Percentiles rank a stretch among this genome's conserved stretches.
These are phyloP conservation scores for Mercenaria mercenaria DNA, from an alignment of 1,140 invertebrate species.

Conservation along the genomic window DNA sequence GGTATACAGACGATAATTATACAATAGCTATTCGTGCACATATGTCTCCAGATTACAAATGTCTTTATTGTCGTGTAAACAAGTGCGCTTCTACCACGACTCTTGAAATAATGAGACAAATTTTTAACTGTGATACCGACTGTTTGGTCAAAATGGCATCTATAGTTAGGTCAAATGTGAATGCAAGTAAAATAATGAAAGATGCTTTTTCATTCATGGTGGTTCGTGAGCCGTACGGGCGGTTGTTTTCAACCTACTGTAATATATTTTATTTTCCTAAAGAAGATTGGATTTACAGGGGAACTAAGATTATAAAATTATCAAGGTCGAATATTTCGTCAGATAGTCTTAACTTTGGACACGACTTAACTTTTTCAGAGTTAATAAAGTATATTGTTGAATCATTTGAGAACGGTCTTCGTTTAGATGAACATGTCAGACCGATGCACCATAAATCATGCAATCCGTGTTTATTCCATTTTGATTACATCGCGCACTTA, in stretches of 20 bases:
- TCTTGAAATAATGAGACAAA: not conserved
- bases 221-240: conserved; percentile 2
- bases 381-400: not conserved
- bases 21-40: not conserved
- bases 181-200: not conserved
- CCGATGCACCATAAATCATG: conserved; percentile 3
- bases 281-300: not conserved
- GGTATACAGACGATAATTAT: too few species aligned
- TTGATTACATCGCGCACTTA: not conserved
- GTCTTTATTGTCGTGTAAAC: not conserved
- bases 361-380: conserved; percentile 17
- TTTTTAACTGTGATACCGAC: not conserved
- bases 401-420: not conserved
- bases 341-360: not conserved
- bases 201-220: not conserved
- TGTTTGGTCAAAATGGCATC: not conserved
- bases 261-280: conserved; percentile 26
- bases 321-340: not conserved
- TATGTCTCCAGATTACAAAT: not conserved
- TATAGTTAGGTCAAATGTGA: not conserved
- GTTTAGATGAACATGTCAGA: conserved; percentile 4
- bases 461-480: not conserved
- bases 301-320: not conserved
- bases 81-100: not conserved
- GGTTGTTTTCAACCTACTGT: conserved; percentile 2